Evolutionary conservation across 2,113 vertebrate species (phyloP).

Genomic region (Oryctolagus cuniculus): mOryCun1.1 NC_091443.1:76384501-76385000

Average conservation of each 20-base stretch:
- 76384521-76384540: background rate
- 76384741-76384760: conserved; percentile 9
- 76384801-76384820: background rate
- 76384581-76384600: background rate
- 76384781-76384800: background rate
- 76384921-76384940: background rate
- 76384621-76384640: conserved; percentile 70
- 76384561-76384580: background rate
- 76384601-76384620: conserved; percentile 41
- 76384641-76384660: background rate
- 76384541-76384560: background rate
- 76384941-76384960: background rate
- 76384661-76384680: conserved; percentile 11
- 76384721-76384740: conserved; percentile 49
- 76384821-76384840: background rate
- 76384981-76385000: background rate
- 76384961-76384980: too few species aligned
- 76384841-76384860: background rate
- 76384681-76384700: background rate
- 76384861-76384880: background rate
- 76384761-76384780: background rate
- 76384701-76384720: background rate
- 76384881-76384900: too few species aligned
- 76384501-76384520: background rate
- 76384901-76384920: background rate